These are phyloP conservation scores for Drosophila cognata DNA, from an alignment of 2,888 invertebrate genomes.

Conservation along the genomic window DNA sequence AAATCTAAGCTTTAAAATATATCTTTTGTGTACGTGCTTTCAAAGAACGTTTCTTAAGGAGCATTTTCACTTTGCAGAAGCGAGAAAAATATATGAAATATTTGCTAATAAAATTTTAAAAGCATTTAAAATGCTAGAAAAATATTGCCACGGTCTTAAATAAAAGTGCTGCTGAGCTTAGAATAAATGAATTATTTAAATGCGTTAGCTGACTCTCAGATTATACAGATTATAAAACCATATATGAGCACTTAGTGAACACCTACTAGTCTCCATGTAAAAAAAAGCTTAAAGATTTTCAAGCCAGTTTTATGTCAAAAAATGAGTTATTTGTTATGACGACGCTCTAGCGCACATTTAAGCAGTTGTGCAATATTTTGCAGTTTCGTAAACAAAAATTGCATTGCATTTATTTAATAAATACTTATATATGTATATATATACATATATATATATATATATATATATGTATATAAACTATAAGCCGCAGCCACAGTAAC, in stretches of 20 bases:
- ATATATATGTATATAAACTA: neutral
- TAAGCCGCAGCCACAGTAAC: constrained; percentile 18
- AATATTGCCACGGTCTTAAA: too few relatives aligned
- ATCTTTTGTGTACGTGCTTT: neutral
- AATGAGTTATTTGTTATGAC: neutral
- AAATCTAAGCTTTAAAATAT: neutral
- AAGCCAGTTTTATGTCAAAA: neutral
- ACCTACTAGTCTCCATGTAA: neutral
- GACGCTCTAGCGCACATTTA: neutral
- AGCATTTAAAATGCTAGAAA: neutral
- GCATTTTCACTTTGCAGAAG: neutral
- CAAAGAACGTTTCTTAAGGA: neutral
- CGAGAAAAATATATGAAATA: neutral
- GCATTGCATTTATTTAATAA: constrained; percentile 17
- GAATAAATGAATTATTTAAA: neutral
- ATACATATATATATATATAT: neutral
- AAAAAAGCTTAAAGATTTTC: too few relatives aligned
- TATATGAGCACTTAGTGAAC: neutral
- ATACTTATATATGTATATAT: constrained; percentile 20
- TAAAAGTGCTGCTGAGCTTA: neutral
- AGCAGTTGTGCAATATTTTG: neutral
- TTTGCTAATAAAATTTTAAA: too few relatives aligned
- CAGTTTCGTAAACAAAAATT: neutral
- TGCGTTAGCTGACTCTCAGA: neutral
- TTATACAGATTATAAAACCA: neutral